Percentiles rank a stretch among this genome's conserved stretches.
These are phyloP conservation scores for Capitulum mitella DNA, from an alignment of 2,888 invertebrate species.

Conservation along the genomic window DNA sequence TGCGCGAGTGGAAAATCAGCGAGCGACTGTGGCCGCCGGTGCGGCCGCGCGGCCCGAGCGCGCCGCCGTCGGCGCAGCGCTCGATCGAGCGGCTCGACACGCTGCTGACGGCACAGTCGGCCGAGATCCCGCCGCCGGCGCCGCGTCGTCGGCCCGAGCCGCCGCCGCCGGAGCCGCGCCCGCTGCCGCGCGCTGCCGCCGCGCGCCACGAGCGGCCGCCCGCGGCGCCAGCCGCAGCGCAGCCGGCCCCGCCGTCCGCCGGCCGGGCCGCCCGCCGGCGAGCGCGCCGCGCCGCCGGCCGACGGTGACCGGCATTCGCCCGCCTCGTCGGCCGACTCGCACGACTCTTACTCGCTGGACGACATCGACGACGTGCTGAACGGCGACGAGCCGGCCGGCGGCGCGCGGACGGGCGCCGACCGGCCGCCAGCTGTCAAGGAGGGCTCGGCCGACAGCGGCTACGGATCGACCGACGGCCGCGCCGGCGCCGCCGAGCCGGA, in stretches of 20 bases:
- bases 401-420: too few species aligned
- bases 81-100: neutral
- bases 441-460: slow-evolving; percentile 35
- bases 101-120: neutral
- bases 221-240: neutral
- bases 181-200: neutral
- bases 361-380: slow-evolving; percentile 57
- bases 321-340: slow-evolving; percentile 15
- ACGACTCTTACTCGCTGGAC: slow-evolving; percentile 55
- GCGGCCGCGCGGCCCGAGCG: neutral
- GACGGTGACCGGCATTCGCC: neutral
- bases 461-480: slow-evolving; percentile 32
- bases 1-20: slow-evolving; percentile 37
- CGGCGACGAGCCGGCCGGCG: slow-evolving; percentile 41
- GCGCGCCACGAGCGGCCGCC: too few species aligned
- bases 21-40: slow-evolving; percentile 31
- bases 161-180: neutral
- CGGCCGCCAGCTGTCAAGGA: slow-evolving; percentile 33
- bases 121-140: neutral
- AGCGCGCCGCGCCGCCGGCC: neutral
- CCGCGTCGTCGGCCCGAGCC: neutral
- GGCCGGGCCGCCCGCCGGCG: neutral
- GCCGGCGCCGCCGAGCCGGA: slow-evolving; percentile 41
- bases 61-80: neutral
- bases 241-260: neutral